Percentiles rank a stretch among this genome's conserved stretches.
Conservation (phyloP, 2,797 vertebrate genomes). For the Geotrypetes seraphini region DNA sequence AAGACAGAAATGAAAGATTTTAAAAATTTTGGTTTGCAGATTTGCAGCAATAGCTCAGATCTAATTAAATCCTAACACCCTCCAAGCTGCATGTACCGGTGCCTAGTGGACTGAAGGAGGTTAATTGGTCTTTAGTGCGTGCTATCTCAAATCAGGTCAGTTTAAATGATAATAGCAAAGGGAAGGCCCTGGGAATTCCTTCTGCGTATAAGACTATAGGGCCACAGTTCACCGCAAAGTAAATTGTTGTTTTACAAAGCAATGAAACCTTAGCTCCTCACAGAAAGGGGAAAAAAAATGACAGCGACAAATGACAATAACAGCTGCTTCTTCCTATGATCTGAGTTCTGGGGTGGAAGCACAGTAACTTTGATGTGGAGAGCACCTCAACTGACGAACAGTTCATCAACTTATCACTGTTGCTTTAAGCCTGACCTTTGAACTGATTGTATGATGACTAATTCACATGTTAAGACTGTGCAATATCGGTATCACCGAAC, state of each 20-base stretch:
- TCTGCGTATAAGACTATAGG: constrained; percentile 67
- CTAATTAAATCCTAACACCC: background rate
- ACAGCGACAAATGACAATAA: constrained; percentile 56
- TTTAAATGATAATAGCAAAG: constrained; percentile 39
- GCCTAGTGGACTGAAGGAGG: constrained; percentile 36
- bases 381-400: constrained; percentile 43
- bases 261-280: constrained; percentile 63
- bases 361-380: constrained; percentile 61
- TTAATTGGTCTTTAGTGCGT: constrained; percentile 74
- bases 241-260: constrained; percentile 62
- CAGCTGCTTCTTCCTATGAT: constrained; percentile 66
- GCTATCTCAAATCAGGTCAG: constrained; percentile 71
- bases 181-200: constrained; percentile 38
- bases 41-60: no score
- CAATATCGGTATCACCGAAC: constrained; percentile 62
- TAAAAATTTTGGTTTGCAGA: no score
- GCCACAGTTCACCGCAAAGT: constrained; percentile 61
- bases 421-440: constrained; percentile 76
- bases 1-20: no score
- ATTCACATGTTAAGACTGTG: constrained; percentile 64
- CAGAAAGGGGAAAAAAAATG: constrained; percentile 30
- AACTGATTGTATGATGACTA: constrained; percentile 72
- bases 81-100: background rate
- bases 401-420: constrained; percentile 60
- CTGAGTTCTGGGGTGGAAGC: constrained; percentile 39